These are phyloP conservation scores for Drepanosiphum platanoidis DNA, from an alignment of 2,888 invertebrate genomes.

Conservation along the genomic window DNA sequence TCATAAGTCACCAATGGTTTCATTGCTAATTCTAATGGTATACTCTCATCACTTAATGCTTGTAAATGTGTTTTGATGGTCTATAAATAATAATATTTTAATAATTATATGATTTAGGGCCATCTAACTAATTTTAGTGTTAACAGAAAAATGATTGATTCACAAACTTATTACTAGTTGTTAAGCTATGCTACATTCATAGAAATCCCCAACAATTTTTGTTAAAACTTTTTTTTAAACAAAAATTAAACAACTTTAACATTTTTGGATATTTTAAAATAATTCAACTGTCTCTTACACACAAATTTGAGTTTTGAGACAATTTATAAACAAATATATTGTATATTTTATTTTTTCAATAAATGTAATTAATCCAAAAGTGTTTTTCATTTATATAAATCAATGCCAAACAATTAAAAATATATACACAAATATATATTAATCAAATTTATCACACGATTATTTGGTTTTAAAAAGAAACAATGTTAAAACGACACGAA, in stretches of 20 bases:
- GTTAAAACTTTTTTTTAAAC: not conserved
- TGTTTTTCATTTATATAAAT: not conserved
- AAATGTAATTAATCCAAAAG: not conserved
- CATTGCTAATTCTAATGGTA: slow-evolving; percentile 45
- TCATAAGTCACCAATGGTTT: slow-evolving; percentile 22
- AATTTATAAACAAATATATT: not conserved
- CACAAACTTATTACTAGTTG: not conserved
- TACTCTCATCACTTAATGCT: slow-evolving; percentile 29
- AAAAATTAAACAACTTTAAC: not conserved
- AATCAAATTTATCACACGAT: not conserved
- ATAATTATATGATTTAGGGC: not conserved
- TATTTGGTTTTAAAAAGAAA: not conserved
- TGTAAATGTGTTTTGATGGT: slow-evolving; percentile 46
- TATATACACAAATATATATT: not conserved
- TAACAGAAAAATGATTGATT: not conserved
- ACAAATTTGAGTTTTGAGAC: not conserved
- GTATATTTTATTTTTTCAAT: not conserved
- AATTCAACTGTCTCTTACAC: no score
- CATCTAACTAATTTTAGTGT: not conserved
- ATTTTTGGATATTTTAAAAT: not conserved
- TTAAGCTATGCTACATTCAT: not conserved
- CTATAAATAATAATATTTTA: slow-evolving; percentile 37
- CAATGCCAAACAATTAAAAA: not conserved
- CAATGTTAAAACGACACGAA: not conserved
- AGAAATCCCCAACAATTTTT: not conserved